These are phyloP conservation scores for Oithona nana DNA, from an alignment of 2,888 invertebrate genomes.

Conservation along the genomic window DNA sequence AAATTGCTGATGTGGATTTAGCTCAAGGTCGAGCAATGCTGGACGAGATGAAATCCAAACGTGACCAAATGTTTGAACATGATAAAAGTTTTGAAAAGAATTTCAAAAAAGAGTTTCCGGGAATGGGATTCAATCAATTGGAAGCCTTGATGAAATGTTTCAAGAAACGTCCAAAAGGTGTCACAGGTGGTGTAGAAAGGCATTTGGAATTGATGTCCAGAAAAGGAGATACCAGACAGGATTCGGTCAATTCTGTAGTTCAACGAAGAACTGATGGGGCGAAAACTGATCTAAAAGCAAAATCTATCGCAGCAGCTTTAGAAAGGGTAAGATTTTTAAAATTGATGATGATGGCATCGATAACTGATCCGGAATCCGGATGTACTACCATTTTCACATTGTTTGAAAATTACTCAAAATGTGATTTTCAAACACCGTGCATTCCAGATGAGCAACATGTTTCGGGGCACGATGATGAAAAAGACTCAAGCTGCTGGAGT, in stretches of 20 bases:
- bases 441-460: constrained; percentile 14
- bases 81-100: constrained; percentile 13
- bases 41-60: constrained; percentile 1
- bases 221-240: not conserved
- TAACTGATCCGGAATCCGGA: not conserved
- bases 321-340: constrained; percentile 1
- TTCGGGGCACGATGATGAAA: constrained; percentile 2
- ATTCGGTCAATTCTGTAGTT: not conserved
- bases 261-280: not conserved
- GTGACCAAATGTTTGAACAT: not conserved
- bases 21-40: not conserved
- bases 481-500: not conserved
- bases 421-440: not conserved
- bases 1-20: not conserved
- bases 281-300: not conserved
- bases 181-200: not conserved
- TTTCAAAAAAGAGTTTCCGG: constrained; percentile 17
- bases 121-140: constrained; percentile 11
- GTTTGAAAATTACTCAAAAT: too few species aligned
- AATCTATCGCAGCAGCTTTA: constrained; percentile 2
- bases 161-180: constrained; percentile 15
- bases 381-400: too few species aligned
- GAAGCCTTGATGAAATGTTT: constrained; percentile 7
- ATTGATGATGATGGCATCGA: not conserved
- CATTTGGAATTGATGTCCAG: not conserved